Evolutionary conservation across 2,113 vertebrate genomes (phyloP).

Genomic region (Tragulus kanchil): DNA sequence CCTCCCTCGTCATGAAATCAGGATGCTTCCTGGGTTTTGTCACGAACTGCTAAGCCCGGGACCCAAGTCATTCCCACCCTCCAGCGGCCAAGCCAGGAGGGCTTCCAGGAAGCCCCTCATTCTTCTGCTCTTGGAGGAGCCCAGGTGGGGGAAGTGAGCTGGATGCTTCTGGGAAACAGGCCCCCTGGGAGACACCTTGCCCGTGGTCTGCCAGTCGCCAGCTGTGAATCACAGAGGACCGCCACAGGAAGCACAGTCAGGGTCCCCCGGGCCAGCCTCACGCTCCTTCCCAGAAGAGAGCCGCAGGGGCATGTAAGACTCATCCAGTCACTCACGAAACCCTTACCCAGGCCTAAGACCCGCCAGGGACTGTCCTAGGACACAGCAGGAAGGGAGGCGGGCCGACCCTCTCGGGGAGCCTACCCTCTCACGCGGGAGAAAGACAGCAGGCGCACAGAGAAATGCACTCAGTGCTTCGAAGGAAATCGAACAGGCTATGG

Average conservation of each 20-base stretch:
- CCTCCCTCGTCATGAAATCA: background rate
- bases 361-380: background rate
- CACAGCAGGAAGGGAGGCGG: rapidly evolving
- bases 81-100: background rate
- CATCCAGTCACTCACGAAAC: background rate
- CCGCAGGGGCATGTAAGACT: background rate
- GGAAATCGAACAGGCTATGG: background rate
- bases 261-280: background rate
- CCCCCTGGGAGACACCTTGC: constrained; percentile 8
- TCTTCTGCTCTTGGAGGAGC: background rate
- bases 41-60: background rate
- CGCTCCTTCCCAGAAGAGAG: background rate
- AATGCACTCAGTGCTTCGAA: background rate
- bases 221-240: constrained; percentile 12
- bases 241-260: background rate
- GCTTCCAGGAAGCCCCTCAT: constrained; percentile 65
- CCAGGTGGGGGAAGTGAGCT: background rate
- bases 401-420: background rate
- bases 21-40: constrained; percentile 14
- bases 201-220: background rate
- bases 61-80: background rate
- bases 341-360: rapidly evolving
- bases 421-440: background rate
- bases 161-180: constrained; percentile 37
- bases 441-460: background rate